Base-by-base conservation (phyloP, 2,888 invertebrate species). In the Cheilosia grossa region DNA sequence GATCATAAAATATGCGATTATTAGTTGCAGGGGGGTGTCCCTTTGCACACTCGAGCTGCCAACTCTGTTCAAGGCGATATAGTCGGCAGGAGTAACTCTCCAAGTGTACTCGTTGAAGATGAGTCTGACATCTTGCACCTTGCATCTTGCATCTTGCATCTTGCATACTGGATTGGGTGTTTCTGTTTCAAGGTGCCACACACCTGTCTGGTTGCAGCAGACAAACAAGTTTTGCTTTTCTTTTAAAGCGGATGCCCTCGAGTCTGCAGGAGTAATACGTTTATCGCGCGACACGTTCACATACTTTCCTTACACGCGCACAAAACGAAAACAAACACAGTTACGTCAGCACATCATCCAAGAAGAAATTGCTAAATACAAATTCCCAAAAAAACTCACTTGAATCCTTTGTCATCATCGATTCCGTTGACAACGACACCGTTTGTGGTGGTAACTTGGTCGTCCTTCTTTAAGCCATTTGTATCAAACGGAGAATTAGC, bases 391-490 rank as follows among this genome's bases (percentile, higher is more conserved):
- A 47, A 30, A 33, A 95, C 96, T 95, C 92, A 97, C 97, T 97
- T 97, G 92, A 97, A 97, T 88, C 96, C 96, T 93, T 97, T 97
- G 89, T 97, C 97, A 90, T 98, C 98, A 89, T 97, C 97, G 88
- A 97, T 93, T 87, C 95, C 95, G 92, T 95, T 95, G 90, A 93
- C 93, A 77, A 92, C 90, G 73, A 90, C 91, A 88, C 94, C 94
- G 79, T 94, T 94, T 89, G 94, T 94, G 87, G 93, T 93, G 90
- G 94, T 92, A 87, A 90, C 91, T 90, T 91, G 91, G 88, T 93
- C 93, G 89, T 93, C 92, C 91, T 94, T 92, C 89, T 92, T 92
- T 87, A 92, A 87, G 59, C 92, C 92, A 88, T 92, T 92, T 87
- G 92, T 89, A 87, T 92, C 92, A 89, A 92, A 92, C 88, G 94